Evolutionary conservation across 2,113 vertebrate species (phyloP), one percentile per base, ranked within the genome.

Genomic region (Caranx melampygus): DNA sequence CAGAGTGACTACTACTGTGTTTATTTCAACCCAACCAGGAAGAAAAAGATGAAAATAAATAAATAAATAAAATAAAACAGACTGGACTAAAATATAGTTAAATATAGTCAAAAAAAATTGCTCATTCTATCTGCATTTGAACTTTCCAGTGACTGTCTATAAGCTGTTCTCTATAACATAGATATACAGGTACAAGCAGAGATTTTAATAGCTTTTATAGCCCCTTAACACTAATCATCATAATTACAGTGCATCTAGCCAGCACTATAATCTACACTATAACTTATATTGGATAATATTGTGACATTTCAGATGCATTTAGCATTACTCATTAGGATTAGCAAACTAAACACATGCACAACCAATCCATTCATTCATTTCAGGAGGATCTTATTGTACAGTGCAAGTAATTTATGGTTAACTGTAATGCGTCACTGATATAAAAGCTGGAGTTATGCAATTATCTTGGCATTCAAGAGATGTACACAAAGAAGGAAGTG

Each of bases 201-300:
- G 4, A 47, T 60, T 60, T 33, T 11, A 65, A 65, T 37, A 42
- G 2, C 26, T 45, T 31, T 52, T 44, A 59, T 26, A 64, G 42
- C 26, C 45, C 13, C 31, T 47, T 47, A 52, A 63, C 33, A 45
- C 31, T 18, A 67, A 67, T 78, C 85, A 20, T 72, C 18, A 57
- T 73, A 69, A 73, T 55, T 65, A 26, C 14, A 76, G 20, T 26
- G 11, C 18, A 70, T 59, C 9, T 44, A 58, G 6, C 16, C 34
- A 60, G 10, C 68, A 26, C 65, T 12, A 0, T 33, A 16, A n/a
- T 63, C 52, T 37, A 13, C 5, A 58, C 3, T 9, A 26, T 77
- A 9, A 77, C 68, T 51, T 49, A 72, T 59, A 37, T 72, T 64
- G 49, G 15, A 78, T 81, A 72, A 75, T 52, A 57, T 35, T 13